A percentile compares a stretch with the other conserved stretches of the same genome.
Conservation (phyloP, 2,113 vertebrate species). For the Chamaea fasciata region DNA sequence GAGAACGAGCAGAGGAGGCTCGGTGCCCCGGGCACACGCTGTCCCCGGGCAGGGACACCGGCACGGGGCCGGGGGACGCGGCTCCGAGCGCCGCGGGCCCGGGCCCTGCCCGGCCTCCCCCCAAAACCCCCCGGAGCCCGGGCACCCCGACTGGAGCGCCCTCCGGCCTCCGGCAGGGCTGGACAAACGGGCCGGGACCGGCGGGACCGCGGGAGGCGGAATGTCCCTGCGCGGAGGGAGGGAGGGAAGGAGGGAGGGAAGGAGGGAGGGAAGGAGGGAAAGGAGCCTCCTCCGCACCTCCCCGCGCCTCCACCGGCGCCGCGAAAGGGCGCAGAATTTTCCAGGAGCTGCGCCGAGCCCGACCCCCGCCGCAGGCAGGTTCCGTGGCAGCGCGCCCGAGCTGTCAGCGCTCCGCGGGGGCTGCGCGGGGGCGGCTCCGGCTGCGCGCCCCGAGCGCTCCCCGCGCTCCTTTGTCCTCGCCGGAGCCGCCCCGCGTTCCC, state of each 20-base stretch:
- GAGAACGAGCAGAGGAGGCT: rapidly evolving
- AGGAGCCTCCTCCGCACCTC: neutral
- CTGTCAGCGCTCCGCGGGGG: neutral
- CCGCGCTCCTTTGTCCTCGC: neutral
- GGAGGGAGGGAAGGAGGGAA: neutral
- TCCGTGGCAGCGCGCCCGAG: neutral
- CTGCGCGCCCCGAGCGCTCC: no score
- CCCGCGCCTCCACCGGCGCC: neutral
- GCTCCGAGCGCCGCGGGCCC: no score
- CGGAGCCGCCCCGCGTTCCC: neutral
- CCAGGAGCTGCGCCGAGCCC: neutral
- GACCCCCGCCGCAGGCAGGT: neutral
- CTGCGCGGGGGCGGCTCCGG: neutral
- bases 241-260: neutral
- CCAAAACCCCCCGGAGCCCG: rapidly evolving
- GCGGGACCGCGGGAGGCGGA: neutral
- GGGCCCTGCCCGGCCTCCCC: neutral
- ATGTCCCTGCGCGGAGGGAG: neutral
- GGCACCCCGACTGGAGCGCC: rapidly evolving
- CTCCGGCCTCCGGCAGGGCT: rapidly evolving
- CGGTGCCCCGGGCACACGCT: rapidly evolving
- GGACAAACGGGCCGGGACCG: rapidly evolving
- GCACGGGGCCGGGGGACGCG: rapidly evolving
- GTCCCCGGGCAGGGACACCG: neutral
- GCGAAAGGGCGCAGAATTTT: neutral